A percentile compares a stretch with the other conserved stretches of the same genome.
These are phyloP conservation scores for Coelogynopora nodosa DNA, from an alignment of 2,888 invertebrate species.

Conservation along the genomic window DNA sequence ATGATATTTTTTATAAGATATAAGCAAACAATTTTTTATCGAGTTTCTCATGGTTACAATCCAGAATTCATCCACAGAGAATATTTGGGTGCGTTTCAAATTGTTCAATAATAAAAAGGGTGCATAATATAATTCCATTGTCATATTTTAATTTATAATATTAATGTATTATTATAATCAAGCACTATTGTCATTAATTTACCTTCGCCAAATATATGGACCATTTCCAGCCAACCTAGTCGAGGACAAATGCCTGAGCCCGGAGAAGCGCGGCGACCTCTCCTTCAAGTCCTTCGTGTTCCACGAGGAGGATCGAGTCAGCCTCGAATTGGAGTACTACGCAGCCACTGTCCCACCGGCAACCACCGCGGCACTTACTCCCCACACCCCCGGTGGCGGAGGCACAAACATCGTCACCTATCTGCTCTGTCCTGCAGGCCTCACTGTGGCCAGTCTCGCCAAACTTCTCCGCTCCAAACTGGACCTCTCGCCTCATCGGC, in stretches of 20 bases:
- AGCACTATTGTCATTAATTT: no score
- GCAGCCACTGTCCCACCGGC: background rate
- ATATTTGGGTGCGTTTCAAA: no score
- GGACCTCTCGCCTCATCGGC: background rate
- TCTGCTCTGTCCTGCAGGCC: conserved; percentile 11
- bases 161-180: no score
- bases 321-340: conserved; percentile 76
- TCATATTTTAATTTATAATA: no score
- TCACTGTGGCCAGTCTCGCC: background rate
- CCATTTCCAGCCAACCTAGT: no score
- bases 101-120: no score
- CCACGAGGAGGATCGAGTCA: background rate
- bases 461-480: conserved; percentile 21
- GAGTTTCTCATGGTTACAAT: no score
- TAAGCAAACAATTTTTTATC: no score
- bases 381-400: background rate
- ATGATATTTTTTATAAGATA: no score
- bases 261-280: conserved; percentile 74
- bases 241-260: conserved; percentile 53
- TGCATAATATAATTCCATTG: no score
- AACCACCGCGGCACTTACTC: background rate
- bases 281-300: background rate
- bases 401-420: background rate
- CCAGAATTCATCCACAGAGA: no score
- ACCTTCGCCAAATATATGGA: no score